Evolutionary conservation across 2,888 invertebrate species (phyloP), one percentile per base, ranked within the genome.

Genomic region (Norana najaformis): DNA sequence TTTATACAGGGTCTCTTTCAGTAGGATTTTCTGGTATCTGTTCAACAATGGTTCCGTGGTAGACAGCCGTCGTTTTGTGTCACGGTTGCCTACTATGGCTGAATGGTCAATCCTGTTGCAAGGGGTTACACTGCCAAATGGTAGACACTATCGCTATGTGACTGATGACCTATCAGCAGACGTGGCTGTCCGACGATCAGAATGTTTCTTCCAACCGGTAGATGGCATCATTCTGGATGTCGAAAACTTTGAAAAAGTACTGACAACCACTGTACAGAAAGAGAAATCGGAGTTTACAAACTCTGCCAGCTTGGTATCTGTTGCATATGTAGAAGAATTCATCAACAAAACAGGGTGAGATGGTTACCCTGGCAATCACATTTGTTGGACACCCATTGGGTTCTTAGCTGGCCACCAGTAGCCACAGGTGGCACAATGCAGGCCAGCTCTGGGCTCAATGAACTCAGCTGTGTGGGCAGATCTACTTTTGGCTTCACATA

Each of bases 151-250:
- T 37, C 85, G 37, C 18, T 85, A 36, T 85, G 85, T 85, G 85
- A 85, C 37, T 35, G 85, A 37, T 37, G 85, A 85, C 37, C 3
- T 85, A 16, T 85, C 85, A 36, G 85, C 34, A 5, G 85, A 85
- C 16, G 18, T 37, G 18, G 30, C 35, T 85, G 85, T 85, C 36
- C 37, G 20, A 35, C 35, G 85, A 85, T 85, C 85, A 0, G 85
- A 85, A 36, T 85, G 85, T 85, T 85, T 85, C 85, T 85, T 20
- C 85, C 85, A 85, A 18, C 36, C 85, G 14, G 37, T 85, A 36
- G 35, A 36, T 35, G 85, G 36, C 37, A 16, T 35, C 20, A n/a
- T 85, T 85, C 37, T 36, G 6, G 0, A 85, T 85, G 35, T 85
- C 23, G 85, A 85, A 37, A 23, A 35, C 85, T 36, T 85, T 23